Evolutionary conservation across 2,113 vertebrate species (phyloP), one percentile per base, ranked within the genome.

Genomic region (Montifringilla adamsi): DNA sequence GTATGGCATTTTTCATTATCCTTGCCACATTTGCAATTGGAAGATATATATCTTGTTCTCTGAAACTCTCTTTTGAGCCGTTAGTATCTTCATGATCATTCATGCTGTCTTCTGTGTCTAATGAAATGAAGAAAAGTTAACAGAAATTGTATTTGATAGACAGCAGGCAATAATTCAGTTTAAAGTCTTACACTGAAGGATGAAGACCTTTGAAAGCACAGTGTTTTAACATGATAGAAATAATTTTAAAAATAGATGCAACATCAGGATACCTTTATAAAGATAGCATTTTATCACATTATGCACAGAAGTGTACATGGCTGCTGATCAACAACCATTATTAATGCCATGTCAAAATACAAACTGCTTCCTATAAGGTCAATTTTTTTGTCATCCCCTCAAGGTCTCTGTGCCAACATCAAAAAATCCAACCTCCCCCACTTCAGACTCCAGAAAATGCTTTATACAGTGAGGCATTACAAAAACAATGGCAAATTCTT

Each of bases 1-100:
- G 99, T 94, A 99, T 99, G 52, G 99, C 99, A 37, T 99, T 99
- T 97, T 99, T 99, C 99, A 99, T 99, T 98, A 99, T 99, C 88
- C 99, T 98, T 37, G 99, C 99, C 94, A 99, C 99, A 24, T 99
- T 99, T 91, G 99, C 99, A 56, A 99, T 99, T 31, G 99, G 99
- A 90, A 99, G 99, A 70, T 99, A 99, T 76, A 99, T 99, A 96
- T 99, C 99, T 98, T 99, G 99, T 96, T 99, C 99, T 98, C 99
- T 97, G 96, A 99, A 99, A 96, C 99, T 99, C 97, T 99, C 99
- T 97, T 99, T 99, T 89, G 98, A 98, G 31, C 99, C 98, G 23
- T 98, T 98, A 86, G 99, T 97, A 60, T 99, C 99, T 67, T 99
- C 99, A 1, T 99, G 99, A 90, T 99, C 99, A 73, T 99, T 99